Evolutionary conservation across 2,888 invertebrate genomes (phyloP), one percentile per base, ranked within the genome.

Genomic region (Himalopsyche tibetana): DNA sequence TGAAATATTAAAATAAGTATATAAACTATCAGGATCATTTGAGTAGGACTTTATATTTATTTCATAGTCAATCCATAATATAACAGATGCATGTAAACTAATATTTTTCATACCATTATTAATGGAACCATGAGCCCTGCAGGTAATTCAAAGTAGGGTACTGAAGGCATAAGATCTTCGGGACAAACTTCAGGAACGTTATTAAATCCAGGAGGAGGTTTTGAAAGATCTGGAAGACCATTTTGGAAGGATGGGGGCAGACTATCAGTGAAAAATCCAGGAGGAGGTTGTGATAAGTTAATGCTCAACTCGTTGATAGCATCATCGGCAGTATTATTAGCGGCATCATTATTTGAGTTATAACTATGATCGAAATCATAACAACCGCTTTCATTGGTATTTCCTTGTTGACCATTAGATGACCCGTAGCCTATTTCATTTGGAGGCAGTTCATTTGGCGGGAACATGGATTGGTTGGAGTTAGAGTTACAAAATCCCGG

Each of bases 111-210:
- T 92, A 97, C 96, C 94, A 96, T 97, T 87, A 99, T 97, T 17
- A 99, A 94, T n/a, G 99, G 98, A 86, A 99, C 98, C 96, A 99
- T 99, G 36, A 99, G 94, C 80, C 99, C 99, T 85, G 99, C 99
- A 3, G 99, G 99, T 89, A 99, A 94, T 91, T 99, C 99, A 91
- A 97, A 99, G 91, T 99, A 99, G 82, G 99, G 98, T 89, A 97
- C 96, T 42, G 97, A 96, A 42, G 99, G 99, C 92, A 97, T 95
- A 89, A 97, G 92, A 88, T 97, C 97, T 89, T 97, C 96, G 90
- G 85, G 92, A 89, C 91, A 93, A 85, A 92, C 89, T 89, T 93
- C 93, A 12, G 91, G 90, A 91, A 94, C 90, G 91, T 91, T 55
- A 89, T 93, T 93, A 90, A 96, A 97, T 51, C 97, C 97, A 6